Conservation (phyloP, 1,140 invertebrate species). For the Caerostris extrusa region DNA sequence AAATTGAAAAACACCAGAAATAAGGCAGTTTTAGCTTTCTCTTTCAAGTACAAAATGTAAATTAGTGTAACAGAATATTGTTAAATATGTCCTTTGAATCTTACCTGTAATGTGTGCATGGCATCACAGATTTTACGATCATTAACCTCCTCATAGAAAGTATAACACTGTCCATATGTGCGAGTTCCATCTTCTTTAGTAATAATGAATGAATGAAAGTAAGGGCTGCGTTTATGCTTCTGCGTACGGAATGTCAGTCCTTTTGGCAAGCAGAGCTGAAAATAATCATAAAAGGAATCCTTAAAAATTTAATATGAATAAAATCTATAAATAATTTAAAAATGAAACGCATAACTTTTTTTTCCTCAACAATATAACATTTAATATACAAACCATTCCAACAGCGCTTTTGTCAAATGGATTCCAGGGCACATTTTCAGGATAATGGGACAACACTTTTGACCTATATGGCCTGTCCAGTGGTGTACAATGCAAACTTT, state of each 20-base stretch:
- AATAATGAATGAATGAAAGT: conserved; percentile 98
- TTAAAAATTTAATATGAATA: not conserved
- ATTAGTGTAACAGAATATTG: not conserved
- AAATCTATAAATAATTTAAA: not conserved
- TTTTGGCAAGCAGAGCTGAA: conserved; percentile 94
- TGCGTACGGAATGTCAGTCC: conserved; percentile 96
- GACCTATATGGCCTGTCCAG: conserved; percentile 96
- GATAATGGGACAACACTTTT: conserved; percentile 96
- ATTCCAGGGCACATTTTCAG: conserved; percentile 94
- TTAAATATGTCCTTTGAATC: not conserved
- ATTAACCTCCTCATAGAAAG: conserved; percentile 97
- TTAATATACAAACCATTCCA: conserved; percentile 88
- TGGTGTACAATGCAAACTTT: conserved; percentile 88
- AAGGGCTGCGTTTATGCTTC: conserved; percentile 88
- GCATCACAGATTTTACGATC: conserved; percentile 95
- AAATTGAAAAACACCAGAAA: too few relatives aligned
- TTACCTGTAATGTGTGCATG: conserved; percentile 94
- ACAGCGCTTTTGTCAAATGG: conserved; percentile 97
- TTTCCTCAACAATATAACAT: not conserved
- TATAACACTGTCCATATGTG: conserved; percentile 95
- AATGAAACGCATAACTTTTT: not conserved
- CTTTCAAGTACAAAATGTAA: not conserved
- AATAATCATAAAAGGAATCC: conserved; percentile 70
- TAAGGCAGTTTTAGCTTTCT: too few relatives aligned
- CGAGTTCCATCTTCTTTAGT: conserved; percentile 97